A percentile compares a stretch with the other conserved stretches of the same genome.
Conservation (phyloP, 2,113 vertebrate genomes). For the Cyphomyrus plagiostoma region DNA sequence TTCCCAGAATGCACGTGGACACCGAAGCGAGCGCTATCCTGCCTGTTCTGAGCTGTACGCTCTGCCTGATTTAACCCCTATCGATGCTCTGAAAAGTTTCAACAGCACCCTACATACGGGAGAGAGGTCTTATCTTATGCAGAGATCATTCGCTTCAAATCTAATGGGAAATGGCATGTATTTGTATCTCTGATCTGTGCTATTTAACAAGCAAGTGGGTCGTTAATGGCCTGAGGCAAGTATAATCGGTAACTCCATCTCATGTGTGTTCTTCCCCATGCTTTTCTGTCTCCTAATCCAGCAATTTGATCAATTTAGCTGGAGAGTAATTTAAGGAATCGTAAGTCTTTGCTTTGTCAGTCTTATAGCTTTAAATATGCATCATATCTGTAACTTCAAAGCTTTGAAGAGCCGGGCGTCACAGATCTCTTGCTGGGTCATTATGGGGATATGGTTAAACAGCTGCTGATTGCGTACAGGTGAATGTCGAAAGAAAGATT, state of each 20-base stretch:
- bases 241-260: background rate
- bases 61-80: background rate
- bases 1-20: background rate
- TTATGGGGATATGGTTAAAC: background rate
- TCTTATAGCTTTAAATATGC: background rate
- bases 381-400: background rate
- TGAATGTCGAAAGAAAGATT: background rate
- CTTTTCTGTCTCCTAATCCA: background rate
- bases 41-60: background rate
- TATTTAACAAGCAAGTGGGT: background rate
- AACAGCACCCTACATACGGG: background rate
- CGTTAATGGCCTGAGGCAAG: background rate
- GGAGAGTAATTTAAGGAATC: background rate
- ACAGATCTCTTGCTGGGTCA: background rate
- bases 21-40: background rate
- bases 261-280: background rate
- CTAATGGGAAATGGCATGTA: background rate
- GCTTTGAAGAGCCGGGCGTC: background rate
- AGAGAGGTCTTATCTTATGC: background rate
- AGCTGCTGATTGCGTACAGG: background rate
- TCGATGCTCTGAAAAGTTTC: background rate
- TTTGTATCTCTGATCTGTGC: background rate
- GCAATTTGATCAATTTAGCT: background rate
- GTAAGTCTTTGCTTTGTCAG: background rate
- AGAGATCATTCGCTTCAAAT: background rate